Base-by-base conservation (phyloP, 2,113 vertebrate species). In the Nicator chloris region DNA sequence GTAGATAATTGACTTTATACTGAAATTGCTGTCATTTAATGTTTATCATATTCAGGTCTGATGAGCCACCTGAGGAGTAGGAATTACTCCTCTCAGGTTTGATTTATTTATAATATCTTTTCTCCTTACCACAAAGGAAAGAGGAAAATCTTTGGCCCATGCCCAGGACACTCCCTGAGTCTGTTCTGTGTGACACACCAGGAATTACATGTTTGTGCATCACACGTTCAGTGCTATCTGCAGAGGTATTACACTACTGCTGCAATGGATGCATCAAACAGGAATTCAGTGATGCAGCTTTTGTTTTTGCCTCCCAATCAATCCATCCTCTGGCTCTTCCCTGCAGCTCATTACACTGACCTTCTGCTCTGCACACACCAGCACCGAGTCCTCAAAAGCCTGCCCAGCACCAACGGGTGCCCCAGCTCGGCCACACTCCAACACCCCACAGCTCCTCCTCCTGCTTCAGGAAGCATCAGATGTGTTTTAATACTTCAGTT, bases 1-100 rank as follows among this genome's bases (percentile, higher is more conserved):
- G 83, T 16, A 70, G 78, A 91, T 95, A 96, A 96, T 95, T 94
- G 91, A 96, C 90, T 95, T 97, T n/a, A 92, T 71, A 66, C 65
- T 51, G 88, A 92, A 97, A 88, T 82, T 94, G 61, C 85, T 87
- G 40, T 88, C 49, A 76, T 82, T 88, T 84, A 47, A 54, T 47
- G 26, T 79, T 94, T 76, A 69, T 53, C n/a, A 24, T 28, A 57
- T 39, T 92, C 72, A 50, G 45, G 54, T 42, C 51, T 65, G 44
- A 59, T 0, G 0, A 90, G 82, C 73, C 53, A 87, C 70, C 49
- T 60, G 18, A 90, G 35, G 13, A 88, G 37, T 0, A 63, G 35
- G 76, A 89, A 87, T 53, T 66, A 44, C 26, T 68, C 47, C 82
- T 86, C 39, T 45, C 60, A 71, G 18, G 27, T 50, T 64, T 71